A percentile compares a stretch with the other conserved stretches of the same genome.
phyloP scores from a whole-genome alignment of 2,888 invertebrate species.

The Lasioglossum vierecki region DNA sequence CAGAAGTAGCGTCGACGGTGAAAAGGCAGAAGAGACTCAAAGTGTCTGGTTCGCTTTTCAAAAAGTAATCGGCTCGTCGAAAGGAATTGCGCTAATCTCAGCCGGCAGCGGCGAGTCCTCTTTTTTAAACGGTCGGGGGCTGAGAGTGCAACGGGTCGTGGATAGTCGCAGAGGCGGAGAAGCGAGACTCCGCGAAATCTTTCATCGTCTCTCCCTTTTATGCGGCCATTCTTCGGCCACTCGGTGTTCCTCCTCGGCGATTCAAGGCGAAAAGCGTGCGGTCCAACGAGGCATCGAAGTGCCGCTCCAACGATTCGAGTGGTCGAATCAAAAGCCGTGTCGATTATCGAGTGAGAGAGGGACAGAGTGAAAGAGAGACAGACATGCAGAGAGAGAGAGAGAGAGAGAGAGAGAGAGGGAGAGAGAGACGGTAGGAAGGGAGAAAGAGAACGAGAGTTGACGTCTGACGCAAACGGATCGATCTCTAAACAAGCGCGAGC shows the following conservation, averaged over 20 bases:
- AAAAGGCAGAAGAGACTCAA: slow-evolving; percentile 45
- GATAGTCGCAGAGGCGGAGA: background rate
- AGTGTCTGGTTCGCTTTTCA: slow-evolving; percentile 57
- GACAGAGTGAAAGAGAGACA: background rate
- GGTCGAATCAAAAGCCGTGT: slow-evolving; percentile 9
- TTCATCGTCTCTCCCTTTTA: slow-evolving; percentile 23
- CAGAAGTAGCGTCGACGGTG: slow-evolving; percentile 32
- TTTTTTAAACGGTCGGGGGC: slow-evolving; percentile 48
- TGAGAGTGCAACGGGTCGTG: slow-evolving; percentile 22
- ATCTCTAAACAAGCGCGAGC: background rate
- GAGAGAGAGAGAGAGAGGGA: no score
- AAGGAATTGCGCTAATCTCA: slow-evolving; percentile 68
- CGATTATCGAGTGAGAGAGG: background rate
- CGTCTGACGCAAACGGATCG: slow-evolving; percentile 3
- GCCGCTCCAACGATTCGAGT: slow-evolving; percentile 14
- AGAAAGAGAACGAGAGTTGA: background rate
- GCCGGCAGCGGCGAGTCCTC: slow-evolving; percentile 52
- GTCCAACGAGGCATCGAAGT: slow-evolving; percentile 7
- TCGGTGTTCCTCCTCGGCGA: slow-evolving; percentile 1
- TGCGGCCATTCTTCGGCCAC: slow-evolving; percentile 19
- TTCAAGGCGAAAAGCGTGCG: background rate
- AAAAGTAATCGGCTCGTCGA: slow-evolving; percentile 62
- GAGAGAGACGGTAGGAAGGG: background rate
- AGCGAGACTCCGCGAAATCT: slow-evolving; percentile 38
- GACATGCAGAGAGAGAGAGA: no score